Evolutionary conservation across 2,797 vertebrate species (phyloP).

Genomic region (Propithecus perrieri): DNA sequence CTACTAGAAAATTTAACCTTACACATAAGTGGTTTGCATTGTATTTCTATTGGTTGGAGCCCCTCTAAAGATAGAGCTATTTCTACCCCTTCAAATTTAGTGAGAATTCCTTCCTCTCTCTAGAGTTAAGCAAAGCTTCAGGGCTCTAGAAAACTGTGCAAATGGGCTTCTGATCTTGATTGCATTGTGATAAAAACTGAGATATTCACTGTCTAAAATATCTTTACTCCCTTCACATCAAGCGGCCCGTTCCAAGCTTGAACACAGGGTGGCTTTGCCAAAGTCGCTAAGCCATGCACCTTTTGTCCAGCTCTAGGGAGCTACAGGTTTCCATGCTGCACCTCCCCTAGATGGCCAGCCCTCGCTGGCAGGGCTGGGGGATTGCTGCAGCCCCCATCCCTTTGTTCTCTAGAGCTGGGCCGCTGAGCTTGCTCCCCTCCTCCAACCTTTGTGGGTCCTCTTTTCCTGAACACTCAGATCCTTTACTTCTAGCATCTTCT

Average conservation of each 20-base stretch:
- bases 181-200: not conserved
- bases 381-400: not conserved
- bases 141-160: not conserved
- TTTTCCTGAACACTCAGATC: not conserved
- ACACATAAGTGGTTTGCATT: not conserved
- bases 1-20: not conserved
- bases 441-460: no score
- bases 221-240: not conserved
- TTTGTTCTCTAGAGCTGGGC: not conserved
- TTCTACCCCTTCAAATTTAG: not conserved
- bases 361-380: not conserved
- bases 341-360: not conserved
- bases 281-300: not conserved
- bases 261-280: not conserved
- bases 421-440: not conserved
- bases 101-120: not conserved
- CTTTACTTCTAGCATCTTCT: not conserved
- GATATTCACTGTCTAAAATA: not conserved
- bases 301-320: not conserved
- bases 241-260: no score
- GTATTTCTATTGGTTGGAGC: not conserved
- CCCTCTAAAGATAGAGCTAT: not conserved
- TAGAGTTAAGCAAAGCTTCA: not conserved
- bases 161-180: not conserved
- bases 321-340: not conserved